phyloP scores from a whole-genome alignment of 2,888 invertebrate genomes.

The Pherbina coryleti region DNA sequence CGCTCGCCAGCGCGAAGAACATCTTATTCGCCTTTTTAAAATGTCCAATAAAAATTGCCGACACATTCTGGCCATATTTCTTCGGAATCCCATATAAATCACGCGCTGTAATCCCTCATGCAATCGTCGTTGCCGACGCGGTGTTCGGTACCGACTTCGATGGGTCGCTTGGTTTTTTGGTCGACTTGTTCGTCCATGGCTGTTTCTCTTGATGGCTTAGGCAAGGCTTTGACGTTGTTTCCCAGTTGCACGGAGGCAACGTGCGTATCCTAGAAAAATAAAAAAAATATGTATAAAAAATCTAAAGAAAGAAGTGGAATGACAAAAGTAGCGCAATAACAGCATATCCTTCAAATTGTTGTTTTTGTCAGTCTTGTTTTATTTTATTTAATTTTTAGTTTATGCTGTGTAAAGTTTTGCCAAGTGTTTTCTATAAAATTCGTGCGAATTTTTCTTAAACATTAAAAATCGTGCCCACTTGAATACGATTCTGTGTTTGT shows the following conservation, averaged over 20 bases:
- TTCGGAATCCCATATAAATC: constrained; percentile 71
- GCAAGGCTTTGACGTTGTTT: background rate
- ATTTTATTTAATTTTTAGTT: constrained; percentile 3
- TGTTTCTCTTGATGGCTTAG: no score
- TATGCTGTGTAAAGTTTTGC: constrained; percentile 16
- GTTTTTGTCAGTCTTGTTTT: background rate
- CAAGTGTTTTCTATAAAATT: constrained; percentile 21
- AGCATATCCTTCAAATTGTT: background rate
- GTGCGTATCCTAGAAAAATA: constrained; percentile 17
- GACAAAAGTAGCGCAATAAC: background rate
- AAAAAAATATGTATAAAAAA: no score
- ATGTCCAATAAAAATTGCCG: constrained; percentile 72
- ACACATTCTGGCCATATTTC: constrained; percentile 71
- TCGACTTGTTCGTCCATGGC: background rate
- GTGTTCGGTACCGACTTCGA: constrained; percentile 41
- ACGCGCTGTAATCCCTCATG: constrained; percentile 71
- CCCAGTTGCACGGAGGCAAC: background rate
- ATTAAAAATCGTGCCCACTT: background rate
- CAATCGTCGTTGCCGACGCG: constrained; percentile 63
- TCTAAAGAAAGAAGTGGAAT: background rate
- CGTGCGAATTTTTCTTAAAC: constrained; percentile 28
- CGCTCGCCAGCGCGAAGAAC: constrained; percentile 59
- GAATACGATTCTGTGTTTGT: background rate
- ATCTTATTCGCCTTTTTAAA: constrained; percentile 70
- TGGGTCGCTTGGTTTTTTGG: constrained; percentile 39